Conservation (phyloP, 2,797 vertebrate species). For the Pterois miles region DNA sequence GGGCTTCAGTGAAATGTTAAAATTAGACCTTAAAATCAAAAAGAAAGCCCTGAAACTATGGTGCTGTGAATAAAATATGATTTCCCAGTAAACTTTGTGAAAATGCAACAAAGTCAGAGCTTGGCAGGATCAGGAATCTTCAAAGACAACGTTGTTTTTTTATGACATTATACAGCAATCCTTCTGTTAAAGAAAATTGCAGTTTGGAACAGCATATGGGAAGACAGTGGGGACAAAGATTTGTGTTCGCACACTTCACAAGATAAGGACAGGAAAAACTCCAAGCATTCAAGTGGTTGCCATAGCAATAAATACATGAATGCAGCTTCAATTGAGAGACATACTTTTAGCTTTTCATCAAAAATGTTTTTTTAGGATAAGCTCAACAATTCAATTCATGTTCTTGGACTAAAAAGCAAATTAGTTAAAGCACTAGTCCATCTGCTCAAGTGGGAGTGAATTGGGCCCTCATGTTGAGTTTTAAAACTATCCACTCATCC, state of each 20-base stretch:
- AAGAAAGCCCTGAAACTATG: conserved; percentile 13
- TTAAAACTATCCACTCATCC: conserved; percentile 7
- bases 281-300: neutral
- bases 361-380: neutral
- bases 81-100: conserved; percentile 33
- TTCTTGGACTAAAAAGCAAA: conserved; percentile 36
- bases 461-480: conserved; percentile 8
- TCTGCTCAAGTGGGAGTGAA: conserved; percentile 40
- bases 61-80: conserved; percentile 37
- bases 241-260: neutral
- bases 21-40: conserved; percentile 29
- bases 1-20: conserved; percentile 31
- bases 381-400: neutral
- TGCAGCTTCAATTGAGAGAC: neutral
- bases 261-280: neutral
- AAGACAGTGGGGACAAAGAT: neutral
- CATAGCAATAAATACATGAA: neutral
- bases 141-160: neutral
- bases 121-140: neutral
- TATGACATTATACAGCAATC: neutral
- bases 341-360: neutral
- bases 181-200: neutral
- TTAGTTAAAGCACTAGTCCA: conserved; percentile 24
- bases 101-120: conserved; percentile 17
- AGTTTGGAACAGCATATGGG: neutral